phyloP scores from a whole-genome alignment of 2,888 invertebrate genomes.

The Diplolepis rosae region DNA sequence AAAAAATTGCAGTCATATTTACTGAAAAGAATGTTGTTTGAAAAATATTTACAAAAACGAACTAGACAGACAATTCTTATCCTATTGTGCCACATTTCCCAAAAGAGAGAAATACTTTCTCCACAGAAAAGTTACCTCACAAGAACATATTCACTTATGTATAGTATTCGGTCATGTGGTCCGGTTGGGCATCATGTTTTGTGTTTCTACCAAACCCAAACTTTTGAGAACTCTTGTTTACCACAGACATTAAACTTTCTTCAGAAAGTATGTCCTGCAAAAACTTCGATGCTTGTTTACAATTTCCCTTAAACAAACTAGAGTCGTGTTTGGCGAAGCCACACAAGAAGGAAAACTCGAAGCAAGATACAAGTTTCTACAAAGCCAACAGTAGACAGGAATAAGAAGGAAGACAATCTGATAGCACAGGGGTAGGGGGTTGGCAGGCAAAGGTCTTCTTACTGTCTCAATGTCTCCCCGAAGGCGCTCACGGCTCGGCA shows the following conservation, averaged over 20 bases:
- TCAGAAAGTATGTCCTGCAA: neutral
- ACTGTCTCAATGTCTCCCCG: conserved; percentile 73
- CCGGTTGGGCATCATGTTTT: neutral
- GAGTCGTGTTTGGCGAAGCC: conserved; percentile 12
- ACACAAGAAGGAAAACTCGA: neutral
- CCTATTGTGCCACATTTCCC: too few relatives aligned
- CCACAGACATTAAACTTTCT: neutral
- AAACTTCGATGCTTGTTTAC: neutral
- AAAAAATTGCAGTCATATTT: too few relatives aligned
- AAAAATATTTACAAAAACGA: too few relatives aligned
- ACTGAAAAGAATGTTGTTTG: too few relatives aligned
- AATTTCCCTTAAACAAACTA: neutral
- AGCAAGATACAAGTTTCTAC: conserved; percentile 41
- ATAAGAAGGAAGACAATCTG: conserved; percentile 45
- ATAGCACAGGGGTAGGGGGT: conserved; percentile 38
- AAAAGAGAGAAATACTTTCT: too few relatives aligned
- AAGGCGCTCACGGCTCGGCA: conserved; percentile 65
- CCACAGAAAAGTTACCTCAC: too few relatives aligned
- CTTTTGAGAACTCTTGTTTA: neutral
- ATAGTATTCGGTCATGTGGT: too few relatives aligned
- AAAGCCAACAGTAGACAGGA: conserved; percentile 31
- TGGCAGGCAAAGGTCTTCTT: conserved; percentile 48
- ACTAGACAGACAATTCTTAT: too few relatives aligned
- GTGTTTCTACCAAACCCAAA: neutral
- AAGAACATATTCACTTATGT: too few relatives aligned